Evolutionary conservation across 2,888 invertebrate genomes (phyloP).

Genomic region (Drosophila colorata): DNA sequence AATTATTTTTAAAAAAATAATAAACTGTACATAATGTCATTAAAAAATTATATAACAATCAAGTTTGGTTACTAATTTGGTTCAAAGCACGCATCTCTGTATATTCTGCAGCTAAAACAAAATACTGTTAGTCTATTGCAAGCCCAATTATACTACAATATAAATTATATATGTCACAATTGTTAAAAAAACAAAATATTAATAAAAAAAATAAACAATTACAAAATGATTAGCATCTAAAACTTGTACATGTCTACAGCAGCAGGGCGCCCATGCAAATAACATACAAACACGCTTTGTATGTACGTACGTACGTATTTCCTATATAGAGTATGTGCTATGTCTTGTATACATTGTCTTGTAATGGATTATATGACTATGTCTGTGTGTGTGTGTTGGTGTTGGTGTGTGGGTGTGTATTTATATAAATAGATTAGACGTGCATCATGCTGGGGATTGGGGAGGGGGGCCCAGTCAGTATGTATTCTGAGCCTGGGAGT

Average conservation of each 20-base stretch:
- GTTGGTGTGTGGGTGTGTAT: constrained; percentile 40
- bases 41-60: constrained; percentile 78
- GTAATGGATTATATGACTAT: constrained; percentile 78
- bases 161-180: constrained; percentile 63
- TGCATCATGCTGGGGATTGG: constrained; percentile 65
- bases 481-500: constrained; percentile 63
- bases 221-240: constrained; percentile 74
- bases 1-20: constrained; percentile 55
- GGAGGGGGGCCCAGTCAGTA: constrained; percentile 44
- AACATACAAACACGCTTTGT: constrained; percentile 43
- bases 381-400: constrained; percentile 44
- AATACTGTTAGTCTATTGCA: constrained; percentile 80
- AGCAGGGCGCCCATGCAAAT: constrained; percentile 63
- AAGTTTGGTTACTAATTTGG: constrained; percentile 78
- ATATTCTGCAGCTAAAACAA: constrained; percentile 62
- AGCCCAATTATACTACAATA: constrained; percentile 71
- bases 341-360: constrained; percentile 82
- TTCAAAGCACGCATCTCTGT: constrained; percentile 69
- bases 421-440: constrained; percentile 76
- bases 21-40: constrained; percentile 75
- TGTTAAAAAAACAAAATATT: constrained; percentile 54
- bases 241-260: constrained; percentile 72
- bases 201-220: constrained; percentile 44
- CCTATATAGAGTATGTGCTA: constrained; percentile 76
- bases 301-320: constrained; percentile 48